Evolutionary conservation across 1,140 invertebrate species (phyloP).

Genomic region (Papilio polyxenes): DNA sequence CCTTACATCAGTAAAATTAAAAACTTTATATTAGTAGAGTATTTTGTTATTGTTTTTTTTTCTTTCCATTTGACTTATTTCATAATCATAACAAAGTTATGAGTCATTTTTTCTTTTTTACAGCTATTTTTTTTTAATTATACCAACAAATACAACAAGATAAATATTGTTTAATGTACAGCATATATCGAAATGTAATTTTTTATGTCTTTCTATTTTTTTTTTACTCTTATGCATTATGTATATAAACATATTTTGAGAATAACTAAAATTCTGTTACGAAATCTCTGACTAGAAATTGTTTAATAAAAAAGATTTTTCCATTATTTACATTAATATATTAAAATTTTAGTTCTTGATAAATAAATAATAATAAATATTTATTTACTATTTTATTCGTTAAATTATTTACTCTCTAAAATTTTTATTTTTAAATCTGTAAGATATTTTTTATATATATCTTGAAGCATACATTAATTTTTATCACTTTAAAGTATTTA

Average conservation of each 20-base stretch:
- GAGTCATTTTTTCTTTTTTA: neutral
- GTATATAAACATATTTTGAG: too few relatives aligned
- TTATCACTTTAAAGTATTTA: too few relatives aligned
- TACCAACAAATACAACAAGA: neutral
- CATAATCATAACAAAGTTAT: too few relatives aligned
- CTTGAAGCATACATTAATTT: too few relatives aligned
- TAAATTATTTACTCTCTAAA: too few relatives aligned
- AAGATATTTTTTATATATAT: too few relatives aligned
- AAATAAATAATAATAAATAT: neutral
- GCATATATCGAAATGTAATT: neutral
- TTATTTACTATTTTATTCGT: neutral
- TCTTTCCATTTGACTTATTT: too few relatives aligned
- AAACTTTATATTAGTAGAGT: too few relatives aligned
- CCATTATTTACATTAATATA: neutral
- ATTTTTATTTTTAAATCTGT: neutral
- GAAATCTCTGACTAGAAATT: neutral
- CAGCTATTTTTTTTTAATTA: neutral
- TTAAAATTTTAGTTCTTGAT: neutral
- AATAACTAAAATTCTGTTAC: neutral
- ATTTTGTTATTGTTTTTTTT: too few relatives aligned
- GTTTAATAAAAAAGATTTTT: neutral
- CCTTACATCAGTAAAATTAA: neutral
- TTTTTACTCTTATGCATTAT: neutral
- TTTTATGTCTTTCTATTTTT: neutral
- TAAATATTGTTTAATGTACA: neutral